phyloP scores from a whole-genome alignment of 2,113 vertebrate genomes.

The Bubo bubo region DNA sequence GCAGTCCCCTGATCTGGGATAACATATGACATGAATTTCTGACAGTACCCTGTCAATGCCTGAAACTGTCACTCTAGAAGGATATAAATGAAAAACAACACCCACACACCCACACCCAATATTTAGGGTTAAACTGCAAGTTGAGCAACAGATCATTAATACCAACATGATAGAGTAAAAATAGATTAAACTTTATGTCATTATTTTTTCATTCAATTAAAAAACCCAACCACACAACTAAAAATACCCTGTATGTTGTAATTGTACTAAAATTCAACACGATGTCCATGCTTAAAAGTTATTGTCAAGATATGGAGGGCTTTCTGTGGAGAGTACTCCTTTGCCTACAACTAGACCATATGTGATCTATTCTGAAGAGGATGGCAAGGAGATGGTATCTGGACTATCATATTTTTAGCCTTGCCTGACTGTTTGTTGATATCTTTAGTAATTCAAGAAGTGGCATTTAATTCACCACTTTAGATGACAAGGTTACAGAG shows the following conservation, averaged over 20 bases:
- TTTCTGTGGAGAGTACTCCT: neutral
- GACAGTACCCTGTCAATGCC: neutral
- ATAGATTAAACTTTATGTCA: neutral
- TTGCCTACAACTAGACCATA: neutral
- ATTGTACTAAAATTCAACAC: neutral
- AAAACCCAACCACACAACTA: neutral
- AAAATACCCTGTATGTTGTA: neutral
- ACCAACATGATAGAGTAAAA: neutral
- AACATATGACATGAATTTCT: neutral
- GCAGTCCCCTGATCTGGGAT: neutral
- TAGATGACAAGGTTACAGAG: neutral
- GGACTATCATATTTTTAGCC: neutral
- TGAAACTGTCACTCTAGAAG: neutral
- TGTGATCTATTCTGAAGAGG: neutral
- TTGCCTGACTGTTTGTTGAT: neutral
- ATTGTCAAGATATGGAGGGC: neutral
- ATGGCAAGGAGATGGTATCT: neutral
- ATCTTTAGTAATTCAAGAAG: neutral
- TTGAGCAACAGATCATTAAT: neutral
- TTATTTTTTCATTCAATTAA: neutral
- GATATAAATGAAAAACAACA: neutral
- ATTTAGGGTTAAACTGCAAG: neutral
- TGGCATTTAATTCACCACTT: neutral
- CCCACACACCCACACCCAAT: accelerated
- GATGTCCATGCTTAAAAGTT: neutral